Percentiles rank a stretch among this genome's conserved stretches.
These are phyloP conservation scores for Rotaria sp. DNA, from an alignment of 2,888 invertebrate genomes.

Conservation along the genomic window DNA sequence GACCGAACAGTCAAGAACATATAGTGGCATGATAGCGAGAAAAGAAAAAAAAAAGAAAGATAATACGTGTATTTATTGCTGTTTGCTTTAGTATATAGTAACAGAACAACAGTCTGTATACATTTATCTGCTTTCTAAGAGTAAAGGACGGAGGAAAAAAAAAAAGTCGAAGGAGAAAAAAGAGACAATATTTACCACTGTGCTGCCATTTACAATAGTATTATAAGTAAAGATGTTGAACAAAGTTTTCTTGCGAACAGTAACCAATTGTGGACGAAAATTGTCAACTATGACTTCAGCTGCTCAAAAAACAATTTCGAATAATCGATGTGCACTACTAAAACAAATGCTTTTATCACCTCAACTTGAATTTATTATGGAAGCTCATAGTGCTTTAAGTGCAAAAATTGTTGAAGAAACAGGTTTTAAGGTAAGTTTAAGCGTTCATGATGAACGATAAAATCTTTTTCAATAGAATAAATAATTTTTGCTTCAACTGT, in stretches of 20 bases:
- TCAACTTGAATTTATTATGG: constrained; percentile 56
- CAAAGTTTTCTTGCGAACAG: not conserved
- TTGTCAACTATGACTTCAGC: not conserved
- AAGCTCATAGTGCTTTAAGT: constrained; percentile 56
- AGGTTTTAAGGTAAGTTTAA: constrained; percentile 44
- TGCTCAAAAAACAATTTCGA: constrained; percentile 48
- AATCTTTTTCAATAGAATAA: too few relatives aligned
- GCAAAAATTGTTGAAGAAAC: constrained; percentile 56
- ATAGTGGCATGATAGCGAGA: not conserved
- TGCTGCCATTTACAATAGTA: not conserved
- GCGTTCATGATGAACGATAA: not conserved
- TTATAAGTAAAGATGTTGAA: not conserved
- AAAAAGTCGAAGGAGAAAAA: not conserved
- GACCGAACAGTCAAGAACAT: not conserved
- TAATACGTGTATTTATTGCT: not conserved
- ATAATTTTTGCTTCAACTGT: too few relatives aligned
- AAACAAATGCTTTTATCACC: constrained; percentile 53
- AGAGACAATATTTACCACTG: not conserved
- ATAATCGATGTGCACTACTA: constrained; percentile 43
- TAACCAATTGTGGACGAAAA: not conserved
- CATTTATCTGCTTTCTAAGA: not conserved
- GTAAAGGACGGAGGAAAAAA: not conserved
- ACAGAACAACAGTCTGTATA: not conserved
- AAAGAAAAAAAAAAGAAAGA: not conserved
- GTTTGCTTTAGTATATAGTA: constrained; percentile 8